Evolutionary conservation across 1,140 invertebrate species (phyloP).

Genomic region (Trichonephila clavipes): DNA sequence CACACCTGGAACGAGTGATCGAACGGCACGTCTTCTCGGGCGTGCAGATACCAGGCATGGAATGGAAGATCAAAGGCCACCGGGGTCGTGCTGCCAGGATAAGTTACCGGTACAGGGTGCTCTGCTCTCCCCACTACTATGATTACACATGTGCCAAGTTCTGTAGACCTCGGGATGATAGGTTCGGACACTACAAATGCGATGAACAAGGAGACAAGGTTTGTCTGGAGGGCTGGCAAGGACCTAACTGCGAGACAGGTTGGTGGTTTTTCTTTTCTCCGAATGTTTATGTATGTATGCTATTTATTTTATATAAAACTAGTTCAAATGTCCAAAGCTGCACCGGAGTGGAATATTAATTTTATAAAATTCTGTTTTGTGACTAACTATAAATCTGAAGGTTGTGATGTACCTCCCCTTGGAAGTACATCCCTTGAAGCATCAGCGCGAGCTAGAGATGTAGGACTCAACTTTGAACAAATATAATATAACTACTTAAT

Average conservation of each 20-base stretch:
- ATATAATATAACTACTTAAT: no score
- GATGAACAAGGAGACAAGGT: conserved; percentile 90
- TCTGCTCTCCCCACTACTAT: conserved; percentile 94
- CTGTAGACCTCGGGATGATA: conserved; percentile 93
- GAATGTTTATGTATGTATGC: no score
- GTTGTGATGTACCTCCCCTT: no score
- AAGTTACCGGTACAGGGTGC: conserved; percentile 88
- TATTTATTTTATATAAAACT: no score
- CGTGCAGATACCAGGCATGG: conserved; percentile 91
- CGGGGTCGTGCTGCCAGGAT: conserved; percentile 81
- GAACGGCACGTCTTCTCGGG: conserved; percentile 94
- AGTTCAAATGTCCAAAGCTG: no score
- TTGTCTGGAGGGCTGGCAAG: conserved; percentile 95
- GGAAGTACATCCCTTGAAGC: no score
- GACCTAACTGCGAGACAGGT: conserved; percentile 95
- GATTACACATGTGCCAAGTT: conserved; percentile 93
- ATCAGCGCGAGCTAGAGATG: no score
- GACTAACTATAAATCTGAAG: no score
- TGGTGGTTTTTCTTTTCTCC: conserved; percentile 82
- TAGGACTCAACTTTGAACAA: no score
- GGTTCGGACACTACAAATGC: conserved; percentile 96
- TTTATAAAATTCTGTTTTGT: no score
- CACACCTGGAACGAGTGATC: conserved; percentile 86
- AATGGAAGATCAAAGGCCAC: conserved; percentile 94
- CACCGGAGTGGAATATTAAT: no score